phyloP scores from a whole-genome alignment of 2,113 vertebrate genomes.

The Guaruba guarouba region DNA sequence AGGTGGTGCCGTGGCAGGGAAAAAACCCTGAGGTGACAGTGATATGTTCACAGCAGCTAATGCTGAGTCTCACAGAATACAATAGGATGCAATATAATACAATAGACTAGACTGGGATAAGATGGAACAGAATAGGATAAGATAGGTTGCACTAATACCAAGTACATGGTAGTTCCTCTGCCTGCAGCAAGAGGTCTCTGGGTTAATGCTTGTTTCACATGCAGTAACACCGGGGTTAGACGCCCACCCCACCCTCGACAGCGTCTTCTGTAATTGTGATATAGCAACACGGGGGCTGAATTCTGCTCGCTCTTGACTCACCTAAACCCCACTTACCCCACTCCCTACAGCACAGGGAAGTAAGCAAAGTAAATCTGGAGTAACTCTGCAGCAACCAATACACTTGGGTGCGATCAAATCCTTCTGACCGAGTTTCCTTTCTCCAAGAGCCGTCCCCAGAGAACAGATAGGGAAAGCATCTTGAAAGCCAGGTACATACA shows the following conservation, averaged over 20 bases:
- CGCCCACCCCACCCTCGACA: fast-evolving
- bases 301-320: neutral
- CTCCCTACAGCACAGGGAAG: neutral
- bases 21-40: neutral
- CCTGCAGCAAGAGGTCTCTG: neutral
- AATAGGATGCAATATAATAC: neutral
- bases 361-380: neutral
- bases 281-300: fast-evolving
- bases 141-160: neutral
- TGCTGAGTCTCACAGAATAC: neutral
- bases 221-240: neutral
- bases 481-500: neutral
- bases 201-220: neutral
- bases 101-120: neutral
- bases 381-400: neutral
- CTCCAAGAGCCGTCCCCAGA: neutral
- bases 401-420: neutral
- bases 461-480: neutral
- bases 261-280: neutral
- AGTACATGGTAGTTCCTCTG: neutral
- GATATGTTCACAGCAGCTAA: neutral
- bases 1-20: neutral
- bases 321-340: neutral
- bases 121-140: neutral
- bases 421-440: neutral